These are phyloP conservation scores for Regulus satrapa DNA, from an alignment of 2,113 vertebrate genomes.

Conservation along the genomic window DNA sequence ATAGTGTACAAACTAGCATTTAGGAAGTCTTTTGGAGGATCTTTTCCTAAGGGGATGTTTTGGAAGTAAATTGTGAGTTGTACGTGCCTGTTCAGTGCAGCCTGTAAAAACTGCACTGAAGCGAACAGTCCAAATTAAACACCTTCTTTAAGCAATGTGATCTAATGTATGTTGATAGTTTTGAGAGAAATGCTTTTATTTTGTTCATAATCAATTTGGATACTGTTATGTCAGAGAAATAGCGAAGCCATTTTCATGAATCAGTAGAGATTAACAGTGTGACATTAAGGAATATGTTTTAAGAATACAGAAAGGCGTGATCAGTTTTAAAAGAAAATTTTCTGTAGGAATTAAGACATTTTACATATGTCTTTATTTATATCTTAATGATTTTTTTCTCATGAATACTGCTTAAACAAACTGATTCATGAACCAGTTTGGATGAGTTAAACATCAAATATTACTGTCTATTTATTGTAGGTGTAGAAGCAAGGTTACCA, in stretches of 20 bases:
- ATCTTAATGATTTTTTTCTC: background rate
- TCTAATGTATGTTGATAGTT: background rate
- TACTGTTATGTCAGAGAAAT: background rate
- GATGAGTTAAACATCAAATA: background rate
- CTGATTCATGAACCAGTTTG: background rate
- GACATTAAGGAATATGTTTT: background rate
- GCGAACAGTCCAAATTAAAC: background rate
- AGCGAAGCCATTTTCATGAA: background rate
- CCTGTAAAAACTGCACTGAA: background rate
- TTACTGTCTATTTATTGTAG: background rate
- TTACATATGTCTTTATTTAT: background rate
- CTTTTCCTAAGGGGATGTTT: constrained; percentile 14
- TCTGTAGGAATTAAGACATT: background rate
- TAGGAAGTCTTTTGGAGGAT: background rate
- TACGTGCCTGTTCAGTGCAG: background rate
- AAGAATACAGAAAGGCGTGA: background rate
- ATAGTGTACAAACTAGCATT: constrained; percentile 13
- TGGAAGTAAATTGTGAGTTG: background rate
- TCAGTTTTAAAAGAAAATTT: background rate
- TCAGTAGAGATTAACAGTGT: background rate
- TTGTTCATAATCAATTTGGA: background rate
- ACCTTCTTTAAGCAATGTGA: rapidly evolving
- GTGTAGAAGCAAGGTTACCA: background rate
- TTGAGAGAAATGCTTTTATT: background rate
- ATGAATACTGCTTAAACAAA: background rate